A percentile compares a stretch with the other conserved stretches of the same genome.
phyloP scores from a whole-genome alignment of 2,888 invertebrate genomes.

The Himalopsyche anomala region DNA sequence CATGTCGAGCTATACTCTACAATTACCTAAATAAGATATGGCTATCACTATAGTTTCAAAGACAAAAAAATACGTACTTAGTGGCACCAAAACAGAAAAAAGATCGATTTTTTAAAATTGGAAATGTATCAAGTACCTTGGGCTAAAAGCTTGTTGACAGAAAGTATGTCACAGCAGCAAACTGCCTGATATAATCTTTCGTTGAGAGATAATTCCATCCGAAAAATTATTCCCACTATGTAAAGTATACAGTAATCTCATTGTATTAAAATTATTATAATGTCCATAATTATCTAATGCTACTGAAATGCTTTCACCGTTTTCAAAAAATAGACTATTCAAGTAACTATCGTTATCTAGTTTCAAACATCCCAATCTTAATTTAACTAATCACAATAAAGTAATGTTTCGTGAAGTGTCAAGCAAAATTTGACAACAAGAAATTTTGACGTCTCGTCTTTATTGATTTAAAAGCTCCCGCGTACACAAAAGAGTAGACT shows the following conservation, averaged over 20 bases:
- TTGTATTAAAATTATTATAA: conserved; percentile 48
- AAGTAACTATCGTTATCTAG: not conserved
- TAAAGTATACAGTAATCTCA: conserved; percentile 54
- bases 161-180: conserved; percentile 71
- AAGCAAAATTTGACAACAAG: conserved; percentile 33
- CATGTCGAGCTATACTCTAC: too few species aligned
- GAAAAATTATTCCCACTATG: conserved; percentile 55
- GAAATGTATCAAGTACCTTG: conserved; percentile 71
- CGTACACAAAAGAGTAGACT: not conserved
- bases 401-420: conserved; percentile 6
- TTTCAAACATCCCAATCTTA: conserved; percentile 1
- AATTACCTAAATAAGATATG: too few species aligned
- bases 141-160: conserved; percentile 73
- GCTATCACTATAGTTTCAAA: too few species aligned
- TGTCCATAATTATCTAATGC: conserved; percentile 15
- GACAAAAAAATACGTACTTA: too few species aligned
- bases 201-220: conserved; percentile 66
- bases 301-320: not conserved
- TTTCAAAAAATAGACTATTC: not conserved
- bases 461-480: conserved; percentile 40
- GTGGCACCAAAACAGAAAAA: conserved; percentile 66
- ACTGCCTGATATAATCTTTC: conserved; percentile 72
- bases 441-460: not conserved
- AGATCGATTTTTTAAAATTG: conserved; percentile 67
- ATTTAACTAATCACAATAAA: conserved; percentile 5